A percentile compares a stretch with the other conserved stretches of the same genome.
Conservation (phyloP, 2,113 vertebrate genomes). For the Perognathus longimembris region DNA sequence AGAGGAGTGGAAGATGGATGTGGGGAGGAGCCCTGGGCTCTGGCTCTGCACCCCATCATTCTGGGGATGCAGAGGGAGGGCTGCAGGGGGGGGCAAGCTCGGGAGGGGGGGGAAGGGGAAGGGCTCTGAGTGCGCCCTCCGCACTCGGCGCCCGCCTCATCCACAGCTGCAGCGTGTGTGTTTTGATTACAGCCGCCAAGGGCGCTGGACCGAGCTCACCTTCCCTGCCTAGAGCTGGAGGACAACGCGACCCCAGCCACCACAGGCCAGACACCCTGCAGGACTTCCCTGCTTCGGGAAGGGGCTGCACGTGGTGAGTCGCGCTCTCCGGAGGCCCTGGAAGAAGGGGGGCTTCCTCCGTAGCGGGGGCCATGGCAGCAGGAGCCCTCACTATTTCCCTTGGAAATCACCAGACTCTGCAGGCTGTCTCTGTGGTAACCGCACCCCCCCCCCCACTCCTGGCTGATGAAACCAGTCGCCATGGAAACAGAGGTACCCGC, state of each 20-base stretch:
- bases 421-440: conserved; percentile 10
- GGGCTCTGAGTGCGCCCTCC: neutral
- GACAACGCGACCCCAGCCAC: neutral
- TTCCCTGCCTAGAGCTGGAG: too few relatives aligned
- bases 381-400: conserved; percentile 65
- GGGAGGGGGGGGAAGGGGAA: neutral
- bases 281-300: too few relatives aligned
- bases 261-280: neutral
- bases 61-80: neutral
- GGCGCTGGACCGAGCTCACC: neutral
- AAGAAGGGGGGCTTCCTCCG: too few relatives aligned
- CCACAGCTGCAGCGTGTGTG: neutral
- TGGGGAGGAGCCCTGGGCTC: neutral
- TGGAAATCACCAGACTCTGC: conserved; percentile 53
- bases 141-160: neutral
- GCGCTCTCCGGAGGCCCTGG: too few relatives aligned
- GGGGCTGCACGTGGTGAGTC: too few relatives aligned
- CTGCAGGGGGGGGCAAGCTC: neutral
- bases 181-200: conserved; percentile 33
- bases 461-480: conserved; percentile 59
- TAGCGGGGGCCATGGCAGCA: neutral
- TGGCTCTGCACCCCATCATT: neutral
- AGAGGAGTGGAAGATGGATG: neutral
- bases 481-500: conserved; percentile 61
- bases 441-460: conserved; percentile 28